Conservation (phyloP, 2,797 vertebrate genomes). For the Parauchenoglanis ngamensis region DNA sequence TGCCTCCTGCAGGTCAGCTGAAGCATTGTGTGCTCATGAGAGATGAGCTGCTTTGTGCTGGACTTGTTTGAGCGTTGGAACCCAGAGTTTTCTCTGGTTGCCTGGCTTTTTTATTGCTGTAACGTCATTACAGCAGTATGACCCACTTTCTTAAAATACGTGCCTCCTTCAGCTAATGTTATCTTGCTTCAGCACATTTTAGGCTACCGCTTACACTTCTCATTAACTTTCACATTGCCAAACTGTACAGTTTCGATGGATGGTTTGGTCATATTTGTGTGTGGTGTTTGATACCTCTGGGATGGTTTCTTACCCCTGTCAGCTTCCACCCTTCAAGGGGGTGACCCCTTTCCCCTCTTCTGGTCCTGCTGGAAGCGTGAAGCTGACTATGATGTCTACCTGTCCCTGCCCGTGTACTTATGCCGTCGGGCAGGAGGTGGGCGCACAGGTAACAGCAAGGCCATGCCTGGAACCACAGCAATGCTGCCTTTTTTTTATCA, state of each 20-base stretch:
- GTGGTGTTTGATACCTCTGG: constrained; percentile 50
- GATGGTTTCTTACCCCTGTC: constrained; percentile 69
- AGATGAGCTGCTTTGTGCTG: constrained; percentile 11
- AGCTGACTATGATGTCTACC: constrained; percentile 83
- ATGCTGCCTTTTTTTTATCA: constrained; percentile 34
- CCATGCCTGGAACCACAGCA: constrained; percentile 42
- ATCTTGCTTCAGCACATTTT: constrained; percentile 1
- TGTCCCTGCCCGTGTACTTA: constrained; percentile 83
- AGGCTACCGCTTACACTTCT: not conserved
- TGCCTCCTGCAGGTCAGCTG: constrained; percentile 46
- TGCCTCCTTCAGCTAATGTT: not conserved
- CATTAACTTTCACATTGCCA: not conserved
- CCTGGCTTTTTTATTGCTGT: not conserved
- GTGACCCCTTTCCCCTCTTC: constrained; percentile 81
- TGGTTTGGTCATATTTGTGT: constrained; percentile 34
- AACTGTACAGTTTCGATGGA: constrained; percentile 12
- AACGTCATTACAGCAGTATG: not conserved
- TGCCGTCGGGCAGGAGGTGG: constrained; percentile 81
- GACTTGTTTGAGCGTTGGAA: not conserved
- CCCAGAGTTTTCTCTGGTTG: constrained; percentile 4
- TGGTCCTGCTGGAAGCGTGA: constrained; percentile 86
- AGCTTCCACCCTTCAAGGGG: constrained; percentile 81
- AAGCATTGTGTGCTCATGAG: constrained; percentile 17
- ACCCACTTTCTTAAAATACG: not conserved
- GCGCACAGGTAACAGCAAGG: constrained; percentile 79